Percentiles rank a stretch among this genome's conserved stretches.
Evolutionary conservation across 2,797 vertebrate genomes (phyloP).

Genomic region (Scolopax bukidnonensis): DNA sequence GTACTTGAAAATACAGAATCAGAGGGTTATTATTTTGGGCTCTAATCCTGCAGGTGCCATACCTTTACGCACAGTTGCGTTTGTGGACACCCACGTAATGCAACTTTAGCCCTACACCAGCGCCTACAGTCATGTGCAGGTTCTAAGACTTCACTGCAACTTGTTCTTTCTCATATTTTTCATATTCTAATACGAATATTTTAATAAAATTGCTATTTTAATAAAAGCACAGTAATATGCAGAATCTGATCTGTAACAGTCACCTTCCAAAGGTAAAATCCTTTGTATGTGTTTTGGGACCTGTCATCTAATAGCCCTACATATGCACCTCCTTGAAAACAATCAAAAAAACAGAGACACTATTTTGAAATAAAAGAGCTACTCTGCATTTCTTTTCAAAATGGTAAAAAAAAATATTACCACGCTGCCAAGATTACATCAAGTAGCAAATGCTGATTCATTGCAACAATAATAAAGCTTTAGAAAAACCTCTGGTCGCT

Average conservation of each 20-base stretch:
- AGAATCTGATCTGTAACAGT: not conserved
- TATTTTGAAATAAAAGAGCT: constrained; percentile 13
- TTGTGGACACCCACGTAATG: not conserved
- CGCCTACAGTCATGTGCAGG: not conserved
- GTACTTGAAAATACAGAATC: not conserved
- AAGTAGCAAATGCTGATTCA: constrained; percentile 41
- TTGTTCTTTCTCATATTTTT: not conserved
- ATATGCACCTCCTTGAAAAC: not conserved
- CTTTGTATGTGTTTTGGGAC: not conserved
- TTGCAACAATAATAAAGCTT: constrained; percentile 48
- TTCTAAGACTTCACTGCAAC: not conserved
- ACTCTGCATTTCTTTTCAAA: not conserved
- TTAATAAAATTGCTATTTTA: not conserved
- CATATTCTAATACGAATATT: not conserved
- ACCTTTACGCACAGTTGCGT: not conserved
- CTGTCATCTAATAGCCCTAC: not conserved
- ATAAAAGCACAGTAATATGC: not conserved
- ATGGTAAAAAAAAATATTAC: not conserved
- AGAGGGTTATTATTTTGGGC: not conserved
- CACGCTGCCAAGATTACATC: not conserved
- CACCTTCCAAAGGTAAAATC: not conserved
- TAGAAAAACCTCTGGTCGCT: constrained; percentile 27
- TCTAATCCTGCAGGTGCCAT: not conserved
- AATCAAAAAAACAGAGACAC: not conserved
- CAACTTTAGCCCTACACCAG: not conserved